Percentiles rank a stretch among this genome's conserved stretches.
These are phyloP conservation scores for Apamea anceps DNA, from an alignment of 2,888 invertebrate genomes.

Conservation along the genomic window DNA sequence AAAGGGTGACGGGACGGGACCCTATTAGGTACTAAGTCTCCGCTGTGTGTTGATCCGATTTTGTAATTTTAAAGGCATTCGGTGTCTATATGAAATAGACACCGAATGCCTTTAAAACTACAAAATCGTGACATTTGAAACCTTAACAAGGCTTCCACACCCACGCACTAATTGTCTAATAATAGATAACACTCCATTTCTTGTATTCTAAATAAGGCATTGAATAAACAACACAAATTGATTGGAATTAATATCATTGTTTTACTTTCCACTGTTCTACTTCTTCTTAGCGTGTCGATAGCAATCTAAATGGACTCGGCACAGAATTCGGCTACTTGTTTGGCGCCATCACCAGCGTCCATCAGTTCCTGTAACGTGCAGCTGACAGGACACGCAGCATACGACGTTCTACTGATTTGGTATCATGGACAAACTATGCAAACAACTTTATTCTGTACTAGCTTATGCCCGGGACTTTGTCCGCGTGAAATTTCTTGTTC, in stretches of 20 bases:
- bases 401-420: background rate
- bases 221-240: background rate
- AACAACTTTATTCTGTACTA: background rate
- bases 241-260: background rate
- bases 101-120: conserved; percentile 19
- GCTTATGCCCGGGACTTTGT: background rate
- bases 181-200: conserved; percentile 3
- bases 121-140: background rate
- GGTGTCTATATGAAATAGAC: too few species aligned
- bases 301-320: too few species aligned
- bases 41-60: too few species aligned
- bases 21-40: too few species aligned
- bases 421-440: background rate
- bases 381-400: too few species aligned
- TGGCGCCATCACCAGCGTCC: too few species aligned
- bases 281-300: background rate
- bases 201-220: conserved; percentile 9
- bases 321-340: too few species aligned
- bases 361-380: too few species aligned
- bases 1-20: too few species aligned
- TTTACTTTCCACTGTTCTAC: background rate
- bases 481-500: background rate
- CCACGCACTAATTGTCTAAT: conserved; percentile 17
- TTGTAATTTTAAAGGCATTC: too few species aligned
- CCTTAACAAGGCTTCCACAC: conserved; percentile 5